Evolutionary conservation across 1,140 invertebrate species (phyloP), one percentile per base, ranked within the genome.

Genomic region (Muscidifurax raptorellus): DNA sequence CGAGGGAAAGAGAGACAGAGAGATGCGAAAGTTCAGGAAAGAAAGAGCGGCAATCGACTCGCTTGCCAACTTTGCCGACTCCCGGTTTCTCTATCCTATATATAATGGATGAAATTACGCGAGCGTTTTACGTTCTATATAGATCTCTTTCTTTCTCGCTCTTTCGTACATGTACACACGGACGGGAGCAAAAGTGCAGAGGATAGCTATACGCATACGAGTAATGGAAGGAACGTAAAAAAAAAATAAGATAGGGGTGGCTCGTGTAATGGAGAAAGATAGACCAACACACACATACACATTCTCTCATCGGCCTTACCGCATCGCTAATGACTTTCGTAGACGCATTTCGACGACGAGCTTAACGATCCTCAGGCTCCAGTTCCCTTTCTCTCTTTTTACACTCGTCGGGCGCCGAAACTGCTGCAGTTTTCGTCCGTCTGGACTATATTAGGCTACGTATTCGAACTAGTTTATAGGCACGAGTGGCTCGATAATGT

Each of bases 301-400:
- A 7, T 27, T 71, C 27, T 67, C 36, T 76, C 25, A n/a, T 22
- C 59, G 40, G 2, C 40, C 82, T 83, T 83, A 83, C 75, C 74
- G 47, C 47, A 52, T 52, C 13, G 72, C 75, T 69, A 47, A 78
- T 78, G 64, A 78, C 52, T 71, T 69, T 67, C 18, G 28, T 7
- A 76, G 36, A 67, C 36, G 72, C 44, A 82, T 82, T 76, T 82
- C 72, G 64, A 66, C 32, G 80, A 28, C 28, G 47, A 82, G n/a
- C 32, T 75, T 76, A 82, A 82, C 44, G 59, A 83, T 76, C 40
- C 64, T 69, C 74, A 15, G 12, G 25, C 25, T 67, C 64, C n/a
- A n/a, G 22, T 10, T 80, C 15, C 22, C 32, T 74, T 64, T 75
- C 25, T 72, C 52, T 52, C 32, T 74, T 0, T 59, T 74, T 59